Evolutionary conservation across 2,113 vertebrate species (phyloP).

Genomic region (Xyrauchen texanus): DNA sequence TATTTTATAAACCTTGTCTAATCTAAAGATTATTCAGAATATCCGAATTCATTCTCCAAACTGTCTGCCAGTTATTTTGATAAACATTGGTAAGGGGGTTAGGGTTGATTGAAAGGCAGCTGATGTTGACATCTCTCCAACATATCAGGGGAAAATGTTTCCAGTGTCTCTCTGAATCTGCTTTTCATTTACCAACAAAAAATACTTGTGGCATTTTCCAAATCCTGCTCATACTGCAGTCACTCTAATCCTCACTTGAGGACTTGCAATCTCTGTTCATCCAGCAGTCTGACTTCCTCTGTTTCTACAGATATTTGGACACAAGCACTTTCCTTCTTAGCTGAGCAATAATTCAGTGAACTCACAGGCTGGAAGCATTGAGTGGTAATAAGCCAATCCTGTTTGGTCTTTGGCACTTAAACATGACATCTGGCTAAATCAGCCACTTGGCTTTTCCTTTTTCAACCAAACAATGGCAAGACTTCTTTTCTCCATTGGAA

Average conservation of each 20-base stretch:
- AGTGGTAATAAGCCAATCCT: constrained; percentile 83
- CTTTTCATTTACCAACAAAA: constrained; percentile 44
- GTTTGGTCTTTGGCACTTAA: constrained; percentile 76
- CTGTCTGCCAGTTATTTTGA: constrained; percentile 22
- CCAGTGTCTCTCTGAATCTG: constrained; percentile 37
- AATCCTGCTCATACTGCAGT: constrained; percentile 36
- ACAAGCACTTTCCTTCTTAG: constrained; percentile 66
- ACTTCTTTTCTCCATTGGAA: background rate
- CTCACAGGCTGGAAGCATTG: constrained; percentile 76
- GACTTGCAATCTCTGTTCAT: constrained; percentile 32
- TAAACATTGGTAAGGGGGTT: constrained; percentile 20
- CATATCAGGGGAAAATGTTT: constrained; percentile 45
- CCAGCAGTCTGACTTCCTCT: constrained; percentile 40
- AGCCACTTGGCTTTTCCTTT: constrained; percentile 79
- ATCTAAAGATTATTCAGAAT: too few species aligned
- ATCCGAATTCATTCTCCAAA: too few species aligned
- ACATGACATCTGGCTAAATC: constrained; percentile 69
- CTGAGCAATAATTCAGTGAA: constrained; percentile 83
- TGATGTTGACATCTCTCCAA: constrained; percentile 49
- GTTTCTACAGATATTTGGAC: constrained; percentile 39
- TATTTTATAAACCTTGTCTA: too few species aligned
- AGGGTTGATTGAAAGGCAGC: constrained; percentile 15
- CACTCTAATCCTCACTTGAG: constrained; percentile 40
- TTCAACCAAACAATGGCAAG: constrained; percentile 72
- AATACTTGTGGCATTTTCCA: constrained; percentile 37